Conservation (phyloP, 2,113 vertebrate species). For the Dolichallabes microphthalmus region DNA sequence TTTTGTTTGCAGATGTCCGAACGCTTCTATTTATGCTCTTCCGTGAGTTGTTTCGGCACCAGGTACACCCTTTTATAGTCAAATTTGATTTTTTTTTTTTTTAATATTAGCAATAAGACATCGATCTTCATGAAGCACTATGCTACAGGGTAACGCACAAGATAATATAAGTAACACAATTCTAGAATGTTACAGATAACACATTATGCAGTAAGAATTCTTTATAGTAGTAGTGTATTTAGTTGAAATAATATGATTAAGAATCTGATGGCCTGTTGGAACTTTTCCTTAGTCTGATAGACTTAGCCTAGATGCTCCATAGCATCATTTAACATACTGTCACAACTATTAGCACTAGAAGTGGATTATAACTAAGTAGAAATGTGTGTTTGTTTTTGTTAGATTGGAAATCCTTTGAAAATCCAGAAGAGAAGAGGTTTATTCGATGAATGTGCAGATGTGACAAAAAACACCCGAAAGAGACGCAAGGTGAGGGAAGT, state of each 20-base stretch:
- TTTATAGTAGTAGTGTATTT: neutral
- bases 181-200: neutral
- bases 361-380: neutral
- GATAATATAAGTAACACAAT: neutral
- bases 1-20: too few species aligned
- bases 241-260: neutral
- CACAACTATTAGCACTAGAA: neutral
- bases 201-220: neutral
- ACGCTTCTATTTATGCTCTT: too few species aligned
- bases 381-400: slow-evolving; percentile 26
- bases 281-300: neutral
- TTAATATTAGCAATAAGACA: neutral
- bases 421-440: slow-evolving; percentile 53
- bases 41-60: too few species aligned
- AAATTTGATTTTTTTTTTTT: too few species aligned
- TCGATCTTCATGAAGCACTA: neutral
- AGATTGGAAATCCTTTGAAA: slow-evolving; percentile 66
- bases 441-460: slow-evolving; percentile 51
- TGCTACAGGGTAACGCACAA: neutral
- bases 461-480: slow-evolving; percentile 23
- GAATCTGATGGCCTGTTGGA: neutral
- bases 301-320: neutral
- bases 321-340: neutral
- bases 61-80: too few species aligned
- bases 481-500: slow-evolving; percentile 22